A percentile compares a stretch with the other conserved stretches of the same genome.
These are phyloP conservation scores for Steromphala cineraria DNA, from an alignment of 2,888 invertebrate genomes.

Conservation along the genomic window DNA sequence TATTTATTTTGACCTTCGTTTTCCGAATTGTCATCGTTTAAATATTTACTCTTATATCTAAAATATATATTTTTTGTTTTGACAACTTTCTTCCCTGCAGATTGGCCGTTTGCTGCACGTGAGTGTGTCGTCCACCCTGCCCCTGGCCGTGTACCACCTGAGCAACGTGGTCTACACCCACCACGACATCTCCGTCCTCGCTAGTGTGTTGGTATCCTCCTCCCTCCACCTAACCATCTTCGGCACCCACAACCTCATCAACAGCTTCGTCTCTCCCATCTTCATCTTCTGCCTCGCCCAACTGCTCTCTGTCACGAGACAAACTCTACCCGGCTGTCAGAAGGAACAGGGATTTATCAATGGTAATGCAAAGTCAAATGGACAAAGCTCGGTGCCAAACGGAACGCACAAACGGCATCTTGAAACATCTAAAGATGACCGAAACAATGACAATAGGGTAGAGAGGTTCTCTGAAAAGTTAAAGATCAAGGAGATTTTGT, in stretches of 20 bases:
- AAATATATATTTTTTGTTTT: too few relatives aligned
- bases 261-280: constrained; percentile 61
- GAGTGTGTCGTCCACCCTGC: constrained; percentile 50
- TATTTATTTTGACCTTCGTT: too few relatives aligned
- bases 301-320: not conserved
- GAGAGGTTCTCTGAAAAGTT: not conserved
- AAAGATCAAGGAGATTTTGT: not conserved
- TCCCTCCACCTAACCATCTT: constrained; percentile 56
- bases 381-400: not conserved
- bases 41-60: too few relatives aligned
- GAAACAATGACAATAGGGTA: not conserved
- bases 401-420: not conserved
- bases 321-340: not conserved
- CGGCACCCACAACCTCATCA: constrained; percentile 65
- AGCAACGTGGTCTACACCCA: constrained; percentile 30
- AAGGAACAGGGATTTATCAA: too few relatives aligned
- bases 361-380: too few relatives aligned
- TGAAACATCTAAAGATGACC: not conserved
- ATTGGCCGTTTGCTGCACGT: constrained; percentile 51
- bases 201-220: constrained; percentile 53
- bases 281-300: constrained; percentile 39
- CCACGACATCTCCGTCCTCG: constrained; percentile 49
- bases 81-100: constrained; percentile 39
- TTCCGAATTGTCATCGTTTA: too few relatives aligned
- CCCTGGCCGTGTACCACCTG: constrained; percentile 53